These are phyloP conservation scores for Cervus canadensis DNA, from an alignment of 2,113 vertebrate species.

Conservation along the genomic window DNA sequence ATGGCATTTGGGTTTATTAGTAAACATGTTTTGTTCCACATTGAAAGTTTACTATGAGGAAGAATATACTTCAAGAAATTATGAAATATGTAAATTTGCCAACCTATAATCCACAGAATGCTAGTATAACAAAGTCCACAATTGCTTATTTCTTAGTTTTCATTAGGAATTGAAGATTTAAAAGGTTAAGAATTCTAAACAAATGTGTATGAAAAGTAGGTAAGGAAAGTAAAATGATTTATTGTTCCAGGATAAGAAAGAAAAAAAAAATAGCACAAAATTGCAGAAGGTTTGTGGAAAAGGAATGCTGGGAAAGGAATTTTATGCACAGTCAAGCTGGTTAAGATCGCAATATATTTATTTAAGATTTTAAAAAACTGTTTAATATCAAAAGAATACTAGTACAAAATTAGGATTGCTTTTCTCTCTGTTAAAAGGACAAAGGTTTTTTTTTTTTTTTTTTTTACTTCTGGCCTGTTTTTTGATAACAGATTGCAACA, in stretches of 20 bases:
- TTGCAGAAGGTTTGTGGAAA: neutral
- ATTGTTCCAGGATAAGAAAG: neutral
- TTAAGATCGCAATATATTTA: neutral
- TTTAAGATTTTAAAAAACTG: neutral
- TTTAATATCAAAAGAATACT: neutral
- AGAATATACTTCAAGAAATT: neutral
- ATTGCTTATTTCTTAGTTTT: neutral
- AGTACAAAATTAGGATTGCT: neutral
- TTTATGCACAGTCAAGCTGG: neutral
- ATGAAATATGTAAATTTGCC: neutral
- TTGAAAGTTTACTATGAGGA: neutral
- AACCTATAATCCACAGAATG: neutral
- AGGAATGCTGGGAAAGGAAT: neutral
- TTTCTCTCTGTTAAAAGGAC: neutral
- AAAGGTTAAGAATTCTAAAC: neutral
- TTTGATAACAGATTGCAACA: neutral
- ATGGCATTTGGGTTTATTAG: neutral
- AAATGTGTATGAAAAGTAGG: neutral
- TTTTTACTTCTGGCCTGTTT: neutral
- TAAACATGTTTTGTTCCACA: neutral
- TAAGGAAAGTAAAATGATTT: neutral
- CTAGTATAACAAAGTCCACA: neutral
- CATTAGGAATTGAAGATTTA: neutral
- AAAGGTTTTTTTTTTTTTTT: rapidly evolving
- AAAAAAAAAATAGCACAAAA: neutral